phyloP scores from a whole-genome alignment of 2,888 invertebrate species.

The Drosophila anomelani region DNA sequence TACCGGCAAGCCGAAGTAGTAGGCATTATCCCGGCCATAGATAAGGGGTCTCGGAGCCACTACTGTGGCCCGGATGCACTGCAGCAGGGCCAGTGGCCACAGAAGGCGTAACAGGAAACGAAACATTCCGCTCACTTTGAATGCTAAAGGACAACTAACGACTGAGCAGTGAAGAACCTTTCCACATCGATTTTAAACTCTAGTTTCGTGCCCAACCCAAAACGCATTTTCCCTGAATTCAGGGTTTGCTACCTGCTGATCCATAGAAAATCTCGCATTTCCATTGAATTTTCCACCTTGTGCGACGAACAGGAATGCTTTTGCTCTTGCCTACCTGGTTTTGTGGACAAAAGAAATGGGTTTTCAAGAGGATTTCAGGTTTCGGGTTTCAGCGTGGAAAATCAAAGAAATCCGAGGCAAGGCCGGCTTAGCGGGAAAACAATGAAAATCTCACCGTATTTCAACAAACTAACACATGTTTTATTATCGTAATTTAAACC shows the following conservation, averaged over 20 bases:
- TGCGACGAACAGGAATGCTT: slow-evolving; percentile 22
- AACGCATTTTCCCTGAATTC: slow-evolving; percentile 52
- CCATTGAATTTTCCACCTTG: slow-evolving; percentile 57
- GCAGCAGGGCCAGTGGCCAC: slow-evolving; percentile 50
- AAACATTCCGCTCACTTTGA: slow-evolving; percentile 53
- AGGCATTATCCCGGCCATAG: slow-evolving; percentile 66
- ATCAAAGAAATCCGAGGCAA: slow-evolving; percentile 19
- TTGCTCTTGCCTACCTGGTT: slow-evolving; percentile 54
- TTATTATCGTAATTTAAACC: slow-evolving; percentile 46
- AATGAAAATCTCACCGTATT: background rate
- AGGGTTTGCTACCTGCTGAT: slow-evolving; percentile 58
- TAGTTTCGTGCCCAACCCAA: slow-evolving; percentile 26
- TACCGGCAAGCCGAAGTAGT: slow-evolving; percentile 62
- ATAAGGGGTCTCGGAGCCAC: slow-evolving; percentile 54
- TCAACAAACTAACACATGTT: slow-evolving; percentile 49
- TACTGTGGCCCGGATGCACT: slow-evolving; percentile 45
- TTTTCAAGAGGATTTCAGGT: slow-evolving; percentile 29
- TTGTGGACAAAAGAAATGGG: slow-evolving; percentile 36
- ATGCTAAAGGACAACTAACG: slow-evolving; percentile 62
- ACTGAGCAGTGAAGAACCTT: background rate
- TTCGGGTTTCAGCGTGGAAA: slow-evolving; percentile 16
- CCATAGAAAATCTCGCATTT: slow-evolving; percentile 53
- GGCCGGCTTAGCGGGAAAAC: background rate
- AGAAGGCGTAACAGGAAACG: slow-evolving; percentile 34
- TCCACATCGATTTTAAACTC: slow-evolving; percentile 23